Conservation (phyloP, 2,113 vertebrate genomes). For the Bubalus kerabau region DNA sequence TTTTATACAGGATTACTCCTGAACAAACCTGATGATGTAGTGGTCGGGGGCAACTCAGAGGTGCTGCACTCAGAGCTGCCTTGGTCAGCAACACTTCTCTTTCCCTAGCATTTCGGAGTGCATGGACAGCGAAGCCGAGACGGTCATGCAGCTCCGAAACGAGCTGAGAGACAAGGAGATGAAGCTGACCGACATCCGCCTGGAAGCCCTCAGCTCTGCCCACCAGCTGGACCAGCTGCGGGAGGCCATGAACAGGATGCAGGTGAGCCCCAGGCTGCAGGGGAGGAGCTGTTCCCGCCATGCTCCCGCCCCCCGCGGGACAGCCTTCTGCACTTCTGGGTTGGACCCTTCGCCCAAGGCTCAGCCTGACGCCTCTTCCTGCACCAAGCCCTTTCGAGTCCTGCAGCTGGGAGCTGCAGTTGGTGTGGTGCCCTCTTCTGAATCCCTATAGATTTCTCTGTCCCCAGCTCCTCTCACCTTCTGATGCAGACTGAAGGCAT, state of each 20-base stretch:
- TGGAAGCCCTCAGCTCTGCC: constrained; percentile 97
- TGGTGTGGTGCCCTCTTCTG: not conserved
- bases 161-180: constrained; percentile 98
- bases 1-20: not conserved
- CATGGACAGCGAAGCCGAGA: constrained; percentile 94
- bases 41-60: not conserved
- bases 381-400: not conserved
- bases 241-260: constrained; percentile 99
- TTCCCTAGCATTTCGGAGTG: constrained; percentile 90
- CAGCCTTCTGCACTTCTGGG: not conserved
- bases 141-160: constrained; percentile 93
- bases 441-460: not conserved
- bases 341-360: not conserved
- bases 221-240: constrained; percentile 98
- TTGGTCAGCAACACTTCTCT: not conserved
- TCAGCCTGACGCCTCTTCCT: not conserved
- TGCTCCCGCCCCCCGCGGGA: fast-evolving
- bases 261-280: constrained; percentile 80
- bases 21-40: not conserved
- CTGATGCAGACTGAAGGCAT: not conserved
- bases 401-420: not conserved
- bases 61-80: not conserved
- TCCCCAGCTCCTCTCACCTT: not conserved
- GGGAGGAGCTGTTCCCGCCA: fast-evolving
- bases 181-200: constrained; percentile 97